phyloP scores from a whole-genome alignment of 2,113 vertebrate genomes.

The Rattus norvegicus region GRCr8 NC_086021.1:166629501-166630000 shows the following conservation, averaged over 20 bases:
- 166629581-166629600: background rate
- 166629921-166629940: background rate
- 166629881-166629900: constrained; percentile 33
- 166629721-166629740: background rate
- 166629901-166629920: constrained; percentile 6
- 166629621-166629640: background rate
- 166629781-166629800: constrained; percentile 40
- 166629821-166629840: background rate
- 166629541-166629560: background rate
- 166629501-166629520: background rate
- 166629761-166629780: background rate
- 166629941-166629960: background rate
- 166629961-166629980: background rate
- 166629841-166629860: constrained; percentile 58
- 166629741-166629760: constrained; percentile 18
- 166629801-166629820: constrained; percentile 8
- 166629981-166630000: constrained; percentile 8
- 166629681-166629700: background rate
- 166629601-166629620: background rate
- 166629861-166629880: background rate
- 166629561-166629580: background rate
- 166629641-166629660: background rate
- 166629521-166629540: background rate
- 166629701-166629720: background rate
- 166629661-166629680: background rate